Base-by-base conservation (phyloP, 2,888 invertebrate species). In the Amaurobius ferox region DNA sequence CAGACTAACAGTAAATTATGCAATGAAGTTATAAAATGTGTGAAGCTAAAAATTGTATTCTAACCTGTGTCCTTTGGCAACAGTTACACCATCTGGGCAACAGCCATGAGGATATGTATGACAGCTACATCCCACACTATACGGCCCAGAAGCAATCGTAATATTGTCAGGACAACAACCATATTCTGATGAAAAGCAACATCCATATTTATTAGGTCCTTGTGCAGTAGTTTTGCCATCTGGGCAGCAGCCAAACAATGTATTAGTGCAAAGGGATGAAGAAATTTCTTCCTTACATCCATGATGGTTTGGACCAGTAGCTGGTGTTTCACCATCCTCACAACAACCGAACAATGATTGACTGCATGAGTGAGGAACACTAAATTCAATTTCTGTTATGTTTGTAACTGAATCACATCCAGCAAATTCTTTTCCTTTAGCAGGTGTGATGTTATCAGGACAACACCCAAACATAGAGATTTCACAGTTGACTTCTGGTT, bases 51-150 rank as follows among this genome's bases (percentile, higher is more conserved):
- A n/a, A n/a, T n/a, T n/a, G n/a, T n/a, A n/a, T n/a, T 30, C 66
- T 55, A 23, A 85, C 83, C 88, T 88, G 0, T 94, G 94, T 1
- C 98, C 98, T 90, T 96, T 96, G 0, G 98, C 96, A 0, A 96
- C 94, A 0, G 96, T 96, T 89, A 94, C 92, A 1, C 94, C 94
- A 90, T 98, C 98, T 0, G 94, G 94, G 90, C 98, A 98, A 91
- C 98, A 98, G 3, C 98, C 98, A 72, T 77, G 76, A 30, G 77
- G 83, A 72, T 72, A 85, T 26, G 83, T 85, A 30, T 85, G 71
- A 66, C 83, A 85, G 91, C 94, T 95, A 0, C 93, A 93, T 32
- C 94, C 94, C 0, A 93, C 92, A 66, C 72, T 79, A 86, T 30
- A 93, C 93, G 93, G 93, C 90, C 98, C 97, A 96, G 64, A 26